Conservation (phyloP, 37 sponge, comb jelly and placozoan genomes). For the Theonella swinhoei region DNA sequence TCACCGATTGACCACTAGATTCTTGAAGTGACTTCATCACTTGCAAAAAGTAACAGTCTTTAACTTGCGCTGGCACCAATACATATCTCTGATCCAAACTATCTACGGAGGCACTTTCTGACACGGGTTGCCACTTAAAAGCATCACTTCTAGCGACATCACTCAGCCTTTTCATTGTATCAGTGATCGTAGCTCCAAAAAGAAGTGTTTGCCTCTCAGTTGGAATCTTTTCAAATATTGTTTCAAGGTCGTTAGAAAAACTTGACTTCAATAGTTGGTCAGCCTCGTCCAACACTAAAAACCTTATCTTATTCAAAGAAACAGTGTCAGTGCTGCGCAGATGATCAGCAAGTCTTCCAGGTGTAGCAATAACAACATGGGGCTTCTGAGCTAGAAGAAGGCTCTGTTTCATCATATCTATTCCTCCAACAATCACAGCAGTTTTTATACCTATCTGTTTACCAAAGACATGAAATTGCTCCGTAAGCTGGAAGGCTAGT, state of each 20-base stretch:
- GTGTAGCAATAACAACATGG: constrained; percentile 96
- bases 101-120: constrained; percentile 84
- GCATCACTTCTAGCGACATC: constrained; percentile 61
- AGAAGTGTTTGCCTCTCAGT: constrained; percentile 90
- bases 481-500: constrained; percentile 96
- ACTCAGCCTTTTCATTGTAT: constrained; percentile 73
- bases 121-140: constrained; percentile 76
- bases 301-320: constrained; percentile 79
- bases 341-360: constrained; percentile 95
- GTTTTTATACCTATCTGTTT: constrained; percentile 75
- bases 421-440: constrained; percentile 86
- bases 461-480: constrained; percentile 96
- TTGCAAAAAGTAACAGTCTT: constrained; percentile 83
- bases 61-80: constrained; percentile 86
- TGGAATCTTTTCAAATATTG: constrained; percentile 84
- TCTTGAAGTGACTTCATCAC: constrained; percentile 61
- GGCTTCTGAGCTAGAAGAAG: constrained; percentile 77
- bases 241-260: constrained; percentile 82
- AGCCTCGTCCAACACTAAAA: constrained; percentile 98
- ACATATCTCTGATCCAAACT: constrained; percentile 84
- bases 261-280: constrained; percentile 87
- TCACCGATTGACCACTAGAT: constrained; percentile 60
- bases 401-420: constrained; percentile 97
- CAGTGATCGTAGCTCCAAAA: constrained; percentile 97
- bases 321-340: constrained; percentile 85